Evolutionary conservation across 2,888 invertebrate genomes (phyloP), one percentile per base, ranked within the genome.

Genomic region (Rhogogaster chlorosoma): DNA sequence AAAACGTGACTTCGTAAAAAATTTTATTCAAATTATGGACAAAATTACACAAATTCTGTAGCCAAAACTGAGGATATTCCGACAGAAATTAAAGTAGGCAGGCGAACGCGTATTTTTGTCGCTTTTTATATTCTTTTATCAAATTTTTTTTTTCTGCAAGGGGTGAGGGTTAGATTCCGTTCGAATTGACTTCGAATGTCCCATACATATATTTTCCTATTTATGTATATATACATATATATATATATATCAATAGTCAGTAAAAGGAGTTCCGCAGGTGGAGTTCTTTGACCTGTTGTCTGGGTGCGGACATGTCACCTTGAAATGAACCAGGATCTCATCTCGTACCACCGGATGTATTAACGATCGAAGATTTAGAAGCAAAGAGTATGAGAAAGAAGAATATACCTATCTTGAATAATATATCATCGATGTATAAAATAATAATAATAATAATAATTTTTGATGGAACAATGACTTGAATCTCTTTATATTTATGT

Each of bases 221-320:
- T 32, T 32, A 32, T 32, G 10, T 32, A 10, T 70, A 5, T 70
- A 10, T 64, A 10, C n/a, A n/a, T 67, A 36, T 67, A 29, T 67
- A 15, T 67, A 4, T 15, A 32, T 67, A 12, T 29, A 32, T 71
- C n/a, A 12, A 32, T 36, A 73, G 38, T 73, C 45, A 22, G 73
- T 73, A 73, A 73, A 26, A 73, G 38, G 73, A 38, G 22, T 73
- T 22, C 42, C 73, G 49, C 49, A 42, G 42, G 73, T 67, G 7
- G 18, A 22, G 73, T 73, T 73, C 42, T 10, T 73, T 73, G 73
- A 73, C 73, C 73, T 26, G 42, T 73, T 73, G 42, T 45, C 73
- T 42, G 73, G 73, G 38, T 73, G 73, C 73, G 42, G 42, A 73
- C 73, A 42, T 42, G 42, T 73, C 73, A 73, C 73, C 73, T 73